Evolutionary conservation across 2,113 vertebrate species (phyloP).

Genomic region (Tinamus guttatus): DNA sequence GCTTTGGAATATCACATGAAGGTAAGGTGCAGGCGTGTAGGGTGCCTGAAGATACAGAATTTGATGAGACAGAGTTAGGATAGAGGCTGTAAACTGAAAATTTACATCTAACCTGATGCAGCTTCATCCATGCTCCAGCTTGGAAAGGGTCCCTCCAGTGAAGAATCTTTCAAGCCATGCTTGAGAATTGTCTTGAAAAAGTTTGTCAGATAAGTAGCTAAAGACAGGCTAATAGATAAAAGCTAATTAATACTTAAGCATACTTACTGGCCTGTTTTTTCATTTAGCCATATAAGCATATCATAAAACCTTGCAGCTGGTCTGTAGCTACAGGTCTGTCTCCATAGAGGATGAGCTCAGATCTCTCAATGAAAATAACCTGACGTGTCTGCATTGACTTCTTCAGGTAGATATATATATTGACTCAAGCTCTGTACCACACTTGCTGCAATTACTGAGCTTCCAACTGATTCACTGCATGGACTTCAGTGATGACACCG

Average conservation of each 20-base stretch:
- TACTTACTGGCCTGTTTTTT: not conserved
- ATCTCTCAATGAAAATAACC: not conserved
- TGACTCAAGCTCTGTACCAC: not conserved
- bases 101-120: not conserved
- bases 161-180: not conserved
- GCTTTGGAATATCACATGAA: not conserved
- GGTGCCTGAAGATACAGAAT: not conserved
- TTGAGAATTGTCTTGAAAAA: not conserved
- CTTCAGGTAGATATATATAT: accelerated
- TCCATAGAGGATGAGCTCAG: not conserved
- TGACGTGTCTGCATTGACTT: not conserved
- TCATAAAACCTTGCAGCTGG: not conserved
- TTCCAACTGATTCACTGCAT: not conserved
- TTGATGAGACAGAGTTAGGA: not conserved
- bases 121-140: not conserved
- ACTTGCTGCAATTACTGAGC: not conserved
- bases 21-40: not conserved
- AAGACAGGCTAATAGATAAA: too few relatives aligned
- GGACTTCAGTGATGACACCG: not conserved
- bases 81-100: not conserved
- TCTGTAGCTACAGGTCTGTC: not conserved
- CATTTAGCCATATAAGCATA: not conserved
- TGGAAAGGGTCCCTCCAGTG: not conserved
- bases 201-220: not conserved
- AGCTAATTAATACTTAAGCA: not conserved